phyloP scores from a whole-genome alignment of 2,888 invertebrate species.

The Nysson spinosus region DNA sequence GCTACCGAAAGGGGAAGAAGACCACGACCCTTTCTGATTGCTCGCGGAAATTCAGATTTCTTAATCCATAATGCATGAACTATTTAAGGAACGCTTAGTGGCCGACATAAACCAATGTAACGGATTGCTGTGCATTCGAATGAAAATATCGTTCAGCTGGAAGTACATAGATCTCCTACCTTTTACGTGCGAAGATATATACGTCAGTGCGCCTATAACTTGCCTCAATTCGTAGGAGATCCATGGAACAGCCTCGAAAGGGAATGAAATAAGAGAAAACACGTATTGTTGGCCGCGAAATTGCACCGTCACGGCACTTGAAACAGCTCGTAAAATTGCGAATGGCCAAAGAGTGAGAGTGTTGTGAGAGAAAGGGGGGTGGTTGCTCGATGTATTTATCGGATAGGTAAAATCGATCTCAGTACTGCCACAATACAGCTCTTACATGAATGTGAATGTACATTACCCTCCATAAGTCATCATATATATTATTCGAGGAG shows the following conservation, averaged over 20 bases:
- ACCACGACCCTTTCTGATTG: slow-evolving; percentile 39
- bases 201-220: neutral
- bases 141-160: slow-evolving; percentile 52
- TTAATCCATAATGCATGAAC: slow-evolving; percentile 72
- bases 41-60: slow-evolving; percentile 67
- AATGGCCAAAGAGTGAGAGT: slow-evolving; percentile 38
- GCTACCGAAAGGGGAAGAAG: slow-evolving; percentile 19
- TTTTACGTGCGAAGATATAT: neutral
- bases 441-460: slow-evolving; percentile 10
- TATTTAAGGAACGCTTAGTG: slow-evolving; percentile 69
- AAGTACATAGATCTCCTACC: neutral
- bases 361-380: neutral
- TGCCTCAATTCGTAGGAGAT: neutral
- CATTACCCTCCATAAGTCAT: too few relatives aligned
- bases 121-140: slow-evolving; percentile 55
- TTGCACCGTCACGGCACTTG: slow-evolving; percentile 62
- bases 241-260: slow-evolving; percentile 1
- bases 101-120: slow-evolving; percentile 67
- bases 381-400: slow-evolving; percentile 51
- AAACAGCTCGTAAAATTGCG: slow-evolving; percentile 64
- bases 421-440: slow-evolving; percentile 51
- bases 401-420: slow-evolving; percentile 65
- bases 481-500: too few relatives aligned
- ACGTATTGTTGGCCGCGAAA: slow-evolving; percentile 57
- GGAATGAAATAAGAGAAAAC: slow-evolving; percentile 10